Evolutionary conservation across 2,888 invertebrate genomes (phyloP), one percentile per base, ranked within the genome.

Genomic region (Siphlonurus alternatus): DNA sequence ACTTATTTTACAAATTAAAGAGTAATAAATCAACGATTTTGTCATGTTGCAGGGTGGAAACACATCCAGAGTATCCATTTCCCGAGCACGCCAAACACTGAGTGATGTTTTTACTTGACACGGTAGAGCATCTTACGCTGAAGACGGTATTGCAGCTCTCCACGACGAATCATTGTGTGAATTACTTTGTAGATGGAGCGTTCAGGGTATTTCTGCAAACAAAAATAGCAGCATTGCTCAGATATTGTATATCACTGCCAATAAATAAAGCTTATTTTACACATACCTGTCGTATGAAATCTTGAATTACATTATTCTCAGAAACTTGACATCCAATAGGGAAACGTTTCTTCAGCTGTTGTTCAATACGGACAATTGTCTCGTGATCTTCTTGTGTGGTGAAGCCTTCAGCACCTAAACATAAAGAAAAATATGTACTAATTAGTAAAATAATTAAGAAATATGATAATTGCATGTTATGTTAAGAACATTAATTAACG

Each of bases 51-150:
- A 68, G 86, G 15, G 82, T 86, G 1, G 82, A 85, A 69, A 80
- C 80, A 51, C 87, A 87, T 75, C 86, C 86, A 0, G 79, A 84
- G 67, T 87, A 87, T 75, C 87, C 87, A 3, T 87, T 87, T 70
- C 66, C 64, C 25, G 65, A 61, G 22, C n/a, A 62, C 23, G 56
- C 25, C 23, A 62, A 19, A 7, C 7, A n/a, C 59, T 10, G 24
- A 63, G n/a, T n/a, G 53, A 53, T 61, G 53, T 53, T 60, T 64
- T 81, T 79, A 95, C 72, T 89, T 89, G 53, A 98, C 79, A 69
- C 99, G 83, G 76, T 93, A 97, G 22, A 99, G 80, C 92, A 98
- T 93, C 80, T 95, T 96, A 65, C 98, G 82, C 76, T 99, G 98
- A 83, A 95, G 85, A 63, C 97, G 84, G 77, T 97, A 93, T 72